These are phyloP conservation scores for Gadus macrocephalus DNA, from an alignment of 2,113 vertebrate genomes.

Conservation along the genomic window DNA sequence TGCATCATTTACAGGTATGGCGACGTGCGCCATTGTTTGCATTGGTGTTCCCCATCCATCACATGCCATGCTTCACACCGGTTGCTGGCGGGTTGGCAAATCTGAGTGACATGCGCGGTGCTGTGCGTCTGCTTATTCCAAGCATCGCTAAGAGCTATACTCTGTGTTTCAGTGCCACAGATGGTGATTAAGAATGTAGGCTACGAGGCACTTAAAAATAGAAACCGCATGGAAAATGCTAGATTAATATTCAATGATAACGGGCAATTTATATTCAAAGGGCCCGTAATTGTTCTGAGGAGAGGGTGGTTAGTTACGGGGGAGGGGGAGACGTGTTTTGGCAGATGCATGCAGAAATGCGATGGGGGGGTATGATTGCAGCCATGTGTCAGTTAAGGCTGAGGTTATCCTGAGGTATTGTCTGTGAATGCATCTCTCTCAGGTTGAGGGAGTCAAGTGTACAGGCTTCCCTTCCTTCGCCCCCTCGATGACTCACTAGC, in stretches of 20 bases:
- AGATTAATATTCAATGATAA: conserved; percentile 36
- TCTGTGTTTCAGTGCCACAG: conserved; percentile 30
- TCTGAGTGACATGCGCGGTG: conserved; percentile 20
- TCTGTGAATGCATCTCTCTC: conserved; percentile 6
- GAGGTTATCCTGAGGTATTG: conserved; percentile 45
- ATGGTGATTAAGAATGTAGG: conserved; percentile 46
- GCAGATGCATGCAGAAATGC: conserved; percentile 18
- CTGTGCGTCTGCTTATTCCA: conserved; percentile 11
- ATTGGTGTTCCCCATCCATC: conserved; percentile 2
- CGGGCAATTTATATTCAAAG: conserved; percentile 38
- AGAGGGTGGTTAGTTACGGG: background rate
- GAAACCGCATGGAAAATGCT: conserved; percentile 19
- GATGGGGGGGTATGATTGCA: conserved; percentile 32
- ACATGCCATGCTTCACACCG: conserved; percentile 18
- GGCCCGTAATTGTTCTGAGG: background rate
- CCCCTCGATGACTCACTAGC: conserved; percentile 26
- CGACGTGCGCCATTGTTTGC: background rate
- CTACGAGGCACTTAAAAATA: conserved; percentile 46
- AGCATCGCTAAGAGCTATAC: conserved; percentile 37
- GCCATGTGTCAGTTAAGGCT: conserved; percentile 30
- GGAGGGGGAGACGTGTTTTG: background rate
- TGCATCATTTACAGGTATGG: conserved; percentile 54
- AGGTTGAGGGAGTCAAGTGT: conserved; percentile 25
- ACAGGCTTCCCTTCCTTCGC: conserved; percentile 15
- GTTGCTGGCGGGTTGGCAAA: background rate